Base-by-base conservation (phyloP, 2,797 vertebrate genomes). In the Morus bassanus region DNA sequence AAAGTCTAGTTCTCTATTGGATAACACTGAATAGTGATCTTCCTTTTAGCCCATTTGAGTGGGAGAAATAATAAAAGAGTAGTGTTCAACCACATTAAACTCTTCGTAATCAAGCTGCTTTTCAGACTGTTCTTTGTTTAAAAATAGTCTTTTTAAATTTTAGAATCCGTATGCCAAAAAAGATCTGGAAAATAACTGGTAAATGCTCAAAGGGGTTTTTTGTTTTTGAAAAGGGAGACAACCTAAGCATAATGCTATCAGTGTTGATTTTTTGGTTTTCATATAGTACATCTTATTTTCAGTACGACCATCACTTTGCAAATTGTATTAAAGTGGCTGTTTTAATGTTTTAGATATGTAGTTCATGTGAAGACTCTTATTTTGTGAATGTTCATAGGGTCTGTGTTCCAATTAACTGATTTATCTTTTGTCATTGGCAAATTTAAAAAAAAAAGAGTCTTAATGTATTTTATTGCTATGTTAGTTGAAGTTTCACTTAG, bases 401-500 rank as follows among this genome's bases (percentile, higher is more conserved):
- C 68, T 81, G 13, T 48, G 46, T 81, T 89, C 69, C 92, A 89
- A 46, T 88, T 81, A 76, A 78, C 33, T 86, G 81, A 93, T 92
- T 92, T 85, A 89, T 69, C 17, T 83, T 84, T 81, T 69, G n/a
- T 93, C 61, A 56, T 28, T 25, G 73, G 39, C 23, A 78, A 95
- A 77, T 56, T n/a, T n/a, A 70, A 51, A 41, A 74, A 64, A 64
- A 59, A 43, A 30, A 56, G 10, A 24, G 31, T 25, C 48, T 64
- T 85, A 73, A 76, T 78, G 65, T 74, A 77, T 86, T 95, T 92
- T 88, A 77, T 75, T 88, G 65, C 75, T 86, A 12, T 48, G 76
- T n/a, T 85, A 79, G 65, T 35, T 84, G 87, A 82, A 69, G 53
- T 95, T 89, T 77, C 69, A 84, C 85, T 92, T 78, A 67, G 73